Base-by-base conservation (phyloP, 2,888 invertebrate species). In the Agonopterix arenella region DNA sequence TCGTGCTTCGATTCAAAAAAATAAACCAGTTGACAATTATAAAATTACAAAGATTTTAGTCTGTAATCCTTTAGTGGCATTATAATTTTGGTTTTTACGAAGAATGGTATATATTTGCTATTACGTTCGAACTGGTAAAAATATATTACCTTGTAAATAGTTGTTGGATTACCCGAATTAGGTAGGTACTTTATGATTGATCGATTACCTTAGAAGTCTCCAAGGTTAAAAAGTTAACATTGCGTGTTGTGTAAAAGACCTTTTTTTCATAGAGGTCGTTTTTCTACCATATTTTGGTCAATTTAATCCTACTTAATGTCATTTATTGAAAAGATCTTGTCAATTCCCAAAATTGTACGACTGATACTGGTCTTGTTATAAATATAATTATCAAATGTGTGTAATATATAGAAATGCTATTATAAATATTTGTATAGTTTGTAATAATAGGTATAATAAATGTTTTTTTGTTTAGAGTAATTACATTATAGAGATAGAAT, bases 281-380 rank as follows among this genome's bases (percentile, higher is more conserved):
- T 28, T 28, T 28, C 28, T 28, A 28, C 28, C 28, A 28, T 28
- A 28, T 28, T 44, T 38, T 47, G 44, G 52, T 51, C 48, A 53
- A 57, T 42, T 46, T 28, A 41, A 40, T 37, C 40, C 45, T 45
- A n/a, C 40, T 46, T 45, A n/a, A 43, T 45, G 44, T 56, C 47
- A 62, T 64, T 60, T 62, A 68, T 65, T 51, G 60, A 60, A 61
- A 61, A 62, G 49, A 57, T 64, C 58, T 55, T 52, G 82, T 81
- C 81, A 82, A 82, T 80, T 81, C 72, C 61, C 56, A 62, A 63
- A 72, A 64, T 68, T 46, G 44, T 67, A 68, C 66, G 71, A 78
- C 74, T 80, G 76, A 83, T 72, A 76, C 74, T 81, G 76, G 70
- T 79, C 76, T 79, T 78, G 74, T 76, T 76, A 68, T 61, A 57